phyloP scores from a whole-genome alignment of 1,140 invertebrate species.

The Caenorhabditis briggsae region DNA sequence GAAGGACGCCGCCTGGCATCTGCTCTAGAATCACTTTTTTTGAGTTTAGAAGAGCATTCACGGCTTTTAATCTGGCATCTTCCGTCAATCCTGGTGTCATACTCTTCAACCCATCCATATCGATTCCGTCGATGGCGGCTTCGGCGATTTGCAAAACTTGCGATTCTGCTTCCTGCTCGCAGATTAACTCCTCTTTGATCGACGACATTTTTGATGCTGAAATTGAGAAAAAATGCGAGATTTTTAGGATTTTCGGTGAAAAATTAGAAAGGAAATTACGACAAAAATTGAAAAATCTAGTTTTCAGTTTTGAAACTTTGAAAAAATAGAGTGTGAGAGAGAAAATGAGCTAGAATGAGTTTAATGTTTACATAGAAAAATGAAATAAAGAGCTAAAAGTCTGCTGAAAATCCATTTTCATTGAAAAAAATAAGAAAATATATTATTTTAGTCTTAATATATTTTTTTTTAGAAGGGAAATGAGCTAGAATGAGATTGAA shows the following conservation, averaged over 20 bases:
- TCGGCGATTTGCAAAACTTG: constrained; percentile 19
- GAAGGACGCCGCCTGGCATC: not conserved
- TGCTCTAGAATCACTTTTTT: constrained; percentile 39
- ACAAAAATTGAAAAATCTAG: no score
- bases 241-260: not conserved
- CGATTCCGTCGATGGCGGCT: constrained; percentile 40
- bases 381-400: not conserved
- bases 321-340: no score
- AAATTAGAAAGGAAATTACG: not conserved
- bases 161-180: not conserved
- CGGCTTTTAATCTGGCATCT: constrained; percentile 24
- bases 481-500: no score
- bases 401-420: no score
- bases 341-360: no score
- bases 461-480: no score
- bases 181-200: constrained; percentile 9
- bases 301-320: no score
- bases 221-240: not conserved
- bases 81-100: constrained; percentile 33
- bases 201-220: not conserved
- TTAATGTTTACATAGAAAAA: no score
- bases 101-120: constrained; percentile 38
- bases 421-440: no score
- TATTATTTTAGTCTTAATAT: no score
- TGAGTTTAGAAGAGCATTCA: constrained; percentile 40